These are phyloP conservation scores for Bombus pascuorum DNA, from an alignment of 1,140 invertebrate species.

Conservation along the genomic window DNA sequence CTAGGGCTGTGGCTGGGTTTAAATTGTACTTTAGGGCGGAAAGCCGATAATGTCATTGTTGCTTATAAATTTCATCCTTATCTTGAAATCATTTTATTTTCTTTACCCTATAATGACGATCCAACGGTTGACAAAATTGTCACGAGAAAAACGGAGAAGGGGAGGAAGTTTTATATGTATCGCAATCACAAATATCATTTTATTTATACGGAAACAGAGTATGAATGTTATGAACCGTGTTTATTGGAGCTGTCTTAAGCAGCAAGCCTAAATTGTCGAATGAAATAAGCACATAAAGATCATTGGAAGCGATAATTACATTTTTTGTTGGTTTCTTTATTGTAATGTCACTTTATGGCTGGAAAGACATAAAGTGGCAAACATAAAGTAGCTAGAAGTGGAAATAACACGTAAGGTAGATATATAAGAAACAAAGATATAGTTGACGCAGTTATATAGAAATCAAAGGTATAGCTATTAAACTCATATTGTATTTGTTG, in stretches of 20 bases:
- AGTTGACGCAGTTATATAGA: neutral
- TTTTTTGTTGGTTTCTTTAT: neutral
- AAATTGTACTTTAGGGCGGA: slow-evolving; percentile 21
- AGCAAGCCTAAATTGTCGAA: neutral
- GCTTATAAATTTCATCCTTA: slow-evolving; percentile 38
- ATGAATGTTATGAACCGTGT: neutral
- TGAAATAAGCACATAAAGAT: neutral
- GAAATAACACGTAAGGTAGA: neutral
- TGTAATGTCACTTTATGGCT: neutral
- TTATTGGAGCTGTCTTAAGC: neutral
- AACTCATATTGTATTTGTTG: no score
- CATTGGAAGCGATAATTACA: neutral
- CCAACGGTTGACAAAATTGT: neutral
- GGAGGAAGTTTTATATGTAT: neutral
- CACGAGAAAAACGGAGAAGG: neutral
- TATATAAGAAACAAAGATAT: neutral
- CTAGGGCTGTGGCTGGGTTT: slow-evolving; percentile 27
- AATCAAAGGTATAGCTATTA: no score
- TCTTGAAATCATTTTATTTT: slow-evolving; percentile 39
- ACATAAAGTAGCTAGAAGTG: neutral
- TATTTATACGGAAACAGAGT: neutral
- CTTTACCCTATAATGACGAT: neutral
- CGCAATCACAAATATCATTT: neutral
- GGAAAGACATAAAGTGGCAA: no score
- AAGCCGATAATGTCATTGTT: neutral